These are phyloP conservation scores for Tenodera sinensis DNA, from an alignment of 2,888 invertebrate species.

Conservation along the genomic window DNA sequence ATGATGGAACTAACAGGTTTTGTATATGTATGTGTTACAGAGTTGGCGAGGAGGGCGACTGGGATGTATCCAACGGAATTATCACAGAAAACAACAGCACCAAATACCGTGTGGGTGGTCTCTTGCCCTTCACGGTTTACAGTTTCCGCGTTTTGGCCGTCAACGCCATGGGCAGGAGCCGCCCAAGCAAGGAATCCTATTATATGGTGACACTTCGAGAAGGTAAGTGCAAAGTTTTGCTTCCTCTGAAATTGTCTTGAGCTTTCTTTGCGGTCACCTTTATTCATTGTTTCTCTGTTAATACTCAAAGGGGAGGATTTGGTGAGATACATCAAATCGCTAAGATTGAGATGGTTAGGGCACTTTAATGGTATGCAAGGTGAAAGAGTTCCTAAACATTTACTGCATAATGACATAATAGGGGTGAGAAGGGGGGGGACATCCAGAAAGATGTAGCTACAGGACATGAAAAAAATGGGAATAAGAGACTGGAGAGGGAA, in stretches of 20 bases:
- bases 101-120: slow-evolving; percentile 60
- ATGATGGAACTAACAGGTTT: background rate
- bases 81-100: slow-evolving; percentile 61
- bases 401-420: too few relatives aligned
- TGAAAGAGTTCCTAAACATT: too few relatives aligned
- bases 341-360: too few relatives aligned
- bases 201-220: slow-evolving; percentile 71
- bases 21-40: slow-evolving; percentile 43
- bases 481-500: too few relatives aligned
- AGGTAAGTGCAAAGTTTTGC: slow-evolving; percentile 50
- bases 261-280: background rate
- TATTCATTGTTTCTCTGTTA: too few relatives aligned
- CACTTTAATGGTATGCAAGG: too few relatives aligned
- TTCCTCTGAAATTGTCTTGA: background rate
- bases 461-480: too few relatives aligned
- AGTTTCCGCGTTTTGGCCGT: slow-evolving; percentile 69
- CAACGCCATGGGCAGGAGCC: slow-evolving; percentile 66
- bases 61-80: slow-evolving; percentile 60
- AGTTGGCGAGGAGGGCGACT: slow-evolving; percentile 65
- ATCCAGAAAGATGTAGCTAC: too few relatives aligned
- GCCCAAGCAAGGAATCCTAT: slow-evolving; percentile 66
- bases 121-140: slow-evolving; percentile 72
- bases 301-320: too few relatives aligned
- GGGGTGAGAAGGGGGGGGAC: too few relatives aligned
- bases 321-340: too few relatives aligned